phyloP scores from a whole-genome alignment of 2,888 invertebrate species.

The Leptinotarsa rubiginosa region DNA sequence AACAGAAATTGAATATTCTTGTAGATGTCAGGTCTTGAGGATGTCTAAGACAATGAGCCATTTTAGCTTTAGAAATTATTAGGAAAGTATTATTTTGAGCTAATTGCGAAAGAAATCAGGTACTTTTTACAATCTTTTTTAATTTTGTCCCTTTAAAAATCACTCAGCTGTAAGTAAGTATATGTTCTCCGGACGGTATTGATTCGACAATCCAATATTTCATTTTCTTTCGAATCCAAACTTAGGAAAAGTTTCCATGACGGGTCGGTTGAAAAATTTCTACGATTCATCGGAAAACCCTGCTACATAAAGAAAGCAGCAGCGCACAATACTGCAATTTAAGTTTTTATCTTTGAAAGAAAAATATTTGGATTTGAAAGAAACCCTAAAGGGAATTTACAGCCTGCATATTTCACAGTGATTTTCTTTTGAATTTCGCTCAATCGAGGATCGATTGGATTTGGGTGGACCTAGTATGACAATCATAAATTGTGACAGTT shows the following conservation, averaged over 20 bases:
- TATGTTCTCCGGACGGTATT: not conserved
- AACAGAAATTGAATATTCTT: too few relatives aligned
- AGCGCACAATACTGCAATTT: conserved; percentile 31
- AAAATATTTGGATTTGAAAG: conserved; percentile 16
- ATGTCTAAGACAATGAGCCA: too few relatives aligned
- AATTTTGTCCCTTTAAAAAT: too few relatives aligned
- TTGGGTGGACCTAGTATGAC: not conserved
- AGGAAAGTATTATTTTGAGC: too few relatives aligned
- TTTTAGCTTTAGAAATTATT: too few relatives aligned
- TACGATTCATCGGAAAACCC: conserved; percentile 26
- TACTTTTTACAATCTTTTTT: too few relatives aligned
- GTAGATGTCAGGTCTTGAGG: too few relatives aligned
- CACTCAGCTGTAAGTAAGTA: not conserved
- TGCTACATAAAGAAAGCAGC: conserved; percentile 26
- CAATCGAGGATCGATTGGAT: not conserved
- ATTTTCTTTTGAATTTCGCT: conserved; percentile 6
- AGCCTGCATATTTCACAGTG: conserved; percentile 13
- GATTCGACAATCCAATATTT: not conserved
- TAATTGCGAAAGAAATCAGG: too few relatives aligned
- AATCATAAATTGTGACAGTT: conserved; percentile 5
- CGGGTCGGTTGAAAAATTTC: conserved; percentile 22
- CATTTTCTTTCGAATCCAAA: conserved; percentile 10
- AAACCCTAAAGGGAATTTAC: conserved; percentile 17
- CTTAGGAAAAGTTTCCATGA: conserved; percentile 12
- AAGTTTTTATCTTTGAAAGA: conserved; percentile 33